phyloP scores from a whole-genome alignment of 2,888 invertebrate species.

The Microplitis manilae region DNA sequence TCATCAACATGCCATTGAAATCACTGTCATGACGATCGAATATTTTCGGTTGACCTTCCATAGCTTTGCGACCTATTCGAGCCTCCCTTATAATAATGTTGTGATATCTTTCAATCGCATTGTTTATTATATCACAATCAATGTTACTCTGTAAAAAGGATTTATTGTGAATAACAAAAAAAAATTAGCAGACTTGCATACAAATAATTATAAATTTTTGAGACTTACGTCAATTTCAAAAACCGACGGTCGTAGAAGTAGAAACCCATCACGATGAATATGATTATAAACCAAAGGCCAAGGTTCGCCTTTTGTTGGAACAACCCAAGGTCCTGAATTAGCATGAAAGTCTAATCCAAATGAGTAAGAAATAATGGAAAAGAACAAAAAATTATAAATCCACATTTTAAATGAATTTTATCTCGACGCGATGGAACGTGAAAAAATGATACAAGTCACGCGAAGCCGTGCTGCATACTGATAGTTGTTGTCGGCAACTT shows the following conservation, averaged over 20 bases:
- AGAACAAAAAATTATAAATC: background rate
- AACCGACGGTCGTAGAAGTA: conserved; percentile 71
- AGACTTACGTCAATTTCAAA: conserved; percentile 71
- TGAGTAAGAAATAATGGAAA: conserved; percentile 6
- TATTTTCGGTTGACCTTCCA: conserved; percentile 44
- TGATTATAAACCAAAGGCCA: conserved; percentile 79
- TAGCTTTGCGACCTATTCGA: conserved; percentile 47
- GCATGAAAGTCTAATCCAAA: conserved; percentile 52
- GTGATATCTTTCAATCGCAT: conserved; percentile 75
- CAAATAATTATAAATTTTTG: background rate
- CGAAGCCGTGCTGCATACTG: conserved; percentile 3
- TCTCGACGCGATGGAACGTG: background rate
- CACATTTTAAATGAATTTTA: conserved; percentile 10
- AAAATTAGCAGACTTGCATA: background rate
- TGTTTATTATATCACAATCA: conserved; percentile 74
- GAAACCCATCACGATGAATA: conserved; percentile 66
- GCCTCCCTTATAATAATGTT: conserved; percentile 67
- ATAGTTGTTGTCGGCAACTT: conserved; percentile 8
- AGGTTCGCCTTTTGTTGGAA: conserved; percentile 77
- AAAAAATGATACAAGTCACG: conserved; percentile 7
- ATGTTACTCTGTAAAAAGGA: conserved; percentile 15
- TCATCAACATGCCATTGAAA: conserved; percentile 70
- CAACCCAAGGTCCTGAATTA: conserved; percentile 73
- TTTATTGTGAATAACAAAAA: background rate
- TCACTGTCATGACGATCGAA: conserved; percentile 54